Base-by-base conservation (phyloP, 2,888 invertebrate genomes). In the Argyra leucocephala region DNA sequence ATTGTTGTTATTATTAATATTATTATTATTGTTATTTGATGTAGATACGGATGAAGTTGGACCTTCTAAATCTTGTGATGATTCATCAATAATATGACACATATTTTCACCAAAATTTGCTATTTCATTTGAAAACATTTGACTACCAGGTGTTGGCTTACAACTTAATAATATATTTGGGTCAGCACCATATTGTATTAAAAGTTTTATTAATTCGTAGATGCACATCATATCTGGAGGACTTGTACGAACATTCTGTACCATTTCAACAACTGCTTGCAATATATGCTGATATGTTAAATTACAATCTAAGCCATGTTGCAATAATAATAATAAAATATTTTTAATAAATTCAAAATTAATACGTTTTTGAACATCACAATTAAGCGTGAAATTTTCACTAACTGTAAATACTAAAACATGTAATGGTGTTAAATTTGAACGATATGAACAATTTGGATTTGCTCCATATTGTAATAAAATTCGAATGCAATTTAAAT, bases 121-220 rank as follows among this genome's bases (percentile, higher is more conserved):
- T 57, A 79, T 78, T 73, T 79, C 79, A 71, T 75, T 80, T 6
- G 78, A 78, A 66, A 78, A 78, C 48, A 79, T 78, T 18, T 79
- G 76, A 68, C 76, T 78, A 58, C 77, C 78, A 1, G 76, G 73
- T 31, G 78, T 78, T 7, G 76, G 75, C 67, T 79, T 80, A 68
- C 76, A 78, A 66, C 78, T 80, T 57, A 88, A 81, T 70, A 84
- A 84, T 66, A 87, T 80, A 73, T 88, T 86, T 21, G 89, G 88
- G 81, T 89, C 85, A 59, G 88, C 89, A 64, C 89, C 89, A 74
- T 88, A 88, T 75, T 88, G 88, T 62, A 90, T 83, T 22, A 90
- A 81, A 1, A 87, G 88, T 68, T 86, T 77, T 4, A 88, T 85
- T 72, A 90, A 82, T 73, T 86, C 86, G 74, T 88, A 86, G 65